These are phyloP conservation scores for Australoheros scitulus DNA, from an alignment of 2,113 vertebrate species.

Conservation along the genomic window DNA sequence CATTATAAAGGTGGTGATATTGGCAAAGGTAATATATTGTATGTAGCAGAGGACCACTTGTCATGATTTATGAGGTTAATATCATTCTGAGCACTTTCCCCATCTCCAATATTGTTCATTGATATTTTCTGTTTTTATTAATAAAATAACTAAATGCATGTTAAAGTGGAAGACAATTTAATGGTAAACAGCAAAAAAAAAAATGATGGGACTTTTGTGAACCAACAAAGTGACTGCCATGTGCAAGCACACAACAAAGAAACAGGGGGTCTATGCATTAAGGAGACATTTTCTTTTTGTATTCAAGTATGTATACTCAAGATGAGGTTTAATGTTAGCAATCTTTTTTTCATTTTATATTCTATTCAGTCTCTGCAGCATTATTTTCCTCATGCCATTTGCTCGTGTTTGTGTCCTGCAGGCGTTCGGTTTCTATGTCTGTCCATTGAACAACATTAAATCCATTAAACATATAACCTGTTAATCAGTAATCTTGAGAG, in stretches of 20 bases:
- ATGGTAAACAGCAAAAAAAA: neutral
- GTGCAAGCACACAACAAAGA: neutral
- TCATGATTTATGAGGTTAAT: conserved; percentile 22
- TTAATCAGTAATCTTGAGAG: neutral
- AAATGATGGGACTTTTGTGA: neutral
- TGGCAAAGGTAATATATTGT: neutral
- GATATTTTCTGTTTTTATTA: neutral
- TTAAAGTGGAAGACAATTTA: neutral
- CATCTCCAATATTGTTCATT: neutral
- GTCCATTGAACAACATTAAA: too few relatives aligned
- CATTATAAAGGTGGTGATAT: conserved; percentile 8
- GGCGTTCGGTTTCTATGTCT: too few relatives aligned
- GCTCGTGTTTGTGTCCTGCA: neutral
- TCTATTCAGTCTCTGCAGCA: neutral
- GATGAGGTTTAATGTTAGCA: neutral
- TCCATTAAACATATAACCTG: neutral
- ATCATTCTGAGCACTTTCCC: neutral
- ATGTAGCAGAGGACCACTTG: neutral
- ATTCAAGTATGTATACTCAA: neutral
- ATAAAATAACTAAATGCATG: neutral
- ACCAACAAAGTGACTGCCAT: neutral
- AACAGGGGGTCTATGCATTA: neutral
- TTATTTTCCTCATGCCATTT: neutral
- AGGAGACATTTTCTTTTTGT: too few relatives aligned
- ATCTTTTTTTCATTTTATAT: neutral